Evolutionary conservation across 2,113 vertebrate genomes (phyloP), one percentile per base, ranked within the genome.

Genomic region (Alligator mississippiensis): DNA sequence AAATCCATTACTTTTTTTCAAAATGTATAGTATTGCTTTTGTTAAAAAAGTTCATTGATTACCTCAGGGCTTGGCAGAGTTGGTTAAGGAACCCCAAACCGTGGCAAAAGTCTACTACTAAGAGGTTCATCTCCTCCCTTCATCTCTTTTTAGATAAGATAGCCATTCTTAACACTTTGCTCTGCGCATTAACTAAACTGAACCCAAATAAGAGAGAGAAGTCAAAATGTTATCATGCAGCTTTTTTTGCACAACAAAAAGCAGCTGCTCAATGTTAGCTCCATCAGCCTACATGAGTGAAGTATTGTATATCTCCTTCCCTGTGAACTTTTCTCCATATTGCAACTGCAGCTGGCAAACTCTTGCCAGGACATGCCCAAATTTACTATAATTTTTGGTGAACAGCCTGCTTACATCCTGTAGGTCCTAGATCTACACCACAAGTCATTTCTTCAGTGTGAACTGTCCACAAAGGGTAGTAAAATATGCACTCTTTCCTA

Each of bases 321-420:
- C 77, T 78, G 8, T 6, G 5, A 30, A 30, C 66, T 17, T 68
- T 68, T 68, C 17, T 30, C 66, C 54, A 3, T 80, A 90, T 93
- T 80, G 86, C n/a, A 97, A 85, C 80, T 92, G 88, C 1, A 19
- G 70, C 59, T 84, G 84, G 59, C 21, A 25, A 21, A 76, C 88
- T 90, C 84, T n/a, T 60, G 54, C 5, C 22, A 22, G 68, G 82
- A 22, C 57, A 38, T 86, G 77, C 75, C 89, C 78, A 90, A 61
- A 83, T 92, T 94, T 91, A 54, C 84, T 96, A 86, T 88, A 61
- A 61, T 74, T 66, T 79, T 92, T 61, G 30, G 60, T 91, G 79
- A 90, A 91, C 27, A 64, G 3, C 86, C 92, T 90, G 85, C 89
- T 59, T n/a, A 19, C 47, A 89, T 93, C 72, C 11, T 3, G 1